A percentile compares a stretch with the other conserved stretches of the same genome.
phyloP scores from a whole-genome alignment of 2,797 vertebrate species.

The Lacerta viridis region DNA sequence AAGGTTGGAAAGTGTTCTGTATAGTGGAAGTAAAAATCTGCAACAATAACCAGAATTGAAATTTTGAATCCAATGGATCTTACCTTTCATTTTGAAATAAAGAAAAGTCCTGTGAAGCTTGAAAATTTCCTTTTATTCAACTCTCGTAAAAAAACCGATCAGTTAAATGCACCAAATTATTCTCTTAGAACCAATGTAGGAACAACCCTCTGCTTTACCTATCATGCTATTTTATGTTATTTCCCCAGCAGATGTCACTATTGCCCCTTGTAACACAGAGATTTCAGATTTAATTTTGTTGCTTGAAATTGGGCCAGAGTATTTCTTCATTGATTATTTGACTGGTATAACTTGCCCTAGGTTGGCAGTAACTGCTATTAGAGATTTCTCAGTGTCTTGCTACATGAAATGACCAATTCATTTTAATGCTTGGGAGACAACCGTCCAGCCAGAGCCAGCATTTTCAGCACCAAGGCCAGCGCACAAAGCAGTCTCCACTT shows the following conservation, averaged over 20 bases:
- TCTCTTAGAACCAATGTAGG: background rate
- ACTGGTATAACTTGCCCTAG: slow-evolving; percentile 1
- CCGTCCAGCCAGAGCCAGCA: background rate
- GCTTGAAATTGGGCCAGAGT: slow-evolving; percentile 13
- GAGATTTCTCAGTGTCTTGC: background rate
- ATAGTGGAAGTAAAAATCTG: background rate
- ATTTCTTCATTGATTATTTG: background rate
- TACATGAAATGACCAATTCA: slow-evolving; percentile 4
- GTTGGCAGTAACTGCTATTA: background rate
- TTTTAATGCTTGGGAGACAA: background rate
- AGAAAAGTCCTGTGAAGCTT: background rate
- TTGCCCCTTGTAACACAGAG: slow-evolving; percentile 48
- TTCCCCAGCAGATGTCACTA: slow-evolving; percentile 77
- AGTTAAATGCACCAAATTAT: background rate
- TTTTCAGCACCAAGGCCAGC: slow-evolving; percentile 17
- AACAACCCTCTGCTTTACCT: background rate
- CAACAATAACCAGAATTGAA: background rate
- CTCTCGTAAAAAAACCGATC: background rate
- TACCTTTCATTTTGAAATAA: background rate
- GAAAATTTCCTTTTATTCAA: background rate
- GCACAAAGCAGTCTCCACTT: background rate
- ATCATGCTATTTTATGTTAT: slow-evolving; percentile 29
- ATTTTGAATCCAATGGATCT: background rate
- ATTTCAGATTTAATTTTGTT: background rate
- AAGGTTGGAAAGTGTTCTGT: background rate